A percentile compares a stretch with the other conserved stretches of the same genome.
Conservation (phyloP, 2,113 vertebrate genomes). For the Psephotus haematonotus region DNA sequence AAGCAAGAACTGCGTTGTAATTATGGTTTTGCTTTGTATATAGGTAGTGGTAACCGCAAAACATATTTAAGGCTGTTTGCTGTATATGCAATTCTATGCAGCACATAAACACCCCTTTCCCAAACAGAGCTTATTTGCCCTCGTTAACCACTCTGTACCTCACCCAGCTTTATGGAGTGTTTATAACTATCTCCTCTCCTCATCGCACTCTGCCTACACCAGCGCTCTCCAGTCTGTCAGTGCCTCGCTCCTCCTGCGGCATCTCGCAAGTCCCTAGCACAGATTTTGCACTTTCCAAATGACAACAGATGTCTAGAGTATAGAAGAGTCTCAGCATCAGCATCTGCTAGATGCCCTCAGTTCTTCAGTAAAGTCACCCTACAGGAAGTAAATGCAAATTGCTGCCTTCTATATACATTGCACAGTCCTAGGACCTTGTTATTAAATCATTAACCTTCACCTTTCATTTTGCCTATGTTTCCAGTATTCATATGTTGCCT, state of each 20-base stretch:
- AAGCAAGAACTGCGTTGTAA: constrained; percentile 35
- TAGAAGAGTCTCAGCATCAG: background rate
- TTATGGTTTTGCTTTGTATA: constrained; percentile 31
- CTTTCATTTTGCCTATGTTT: constrained; percentile 11
- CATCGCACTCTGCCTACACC: background rate
- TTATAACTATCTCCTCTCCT: background rate
- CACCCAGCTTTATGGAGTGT: background rate
- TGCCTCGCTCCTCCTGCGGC: background rate
- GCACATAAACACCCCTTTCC: background rate
- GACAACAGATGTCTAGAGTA: background rate
- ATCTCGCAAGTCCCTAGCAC: background rate
- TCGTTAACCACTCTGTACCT: background rate
- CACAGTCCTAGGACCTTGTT: background rate
- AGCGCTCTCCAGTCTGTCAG: background rate
- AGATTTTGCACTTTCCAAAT: background rate
- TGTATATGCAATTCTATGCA: constrained; percentile 3
- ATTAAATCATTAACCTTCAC: constrained; percentile 33
- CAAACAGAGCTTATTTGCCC: background rate
- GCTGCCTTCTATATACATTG: background rate
- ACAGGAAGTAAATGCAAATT: constrained; percentile 42
- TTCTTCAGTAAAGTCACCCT: background rate
- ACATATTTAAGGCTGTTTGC: background rate
- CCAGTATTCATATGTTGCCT: constrained; percentile 8
- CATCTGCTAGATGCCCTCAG: background rate
- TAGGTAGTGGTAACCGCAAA: background rate